Conservation (phyloP, 2,888 invertebrate genomes). For the Zygaena filipendulae region DNA sequence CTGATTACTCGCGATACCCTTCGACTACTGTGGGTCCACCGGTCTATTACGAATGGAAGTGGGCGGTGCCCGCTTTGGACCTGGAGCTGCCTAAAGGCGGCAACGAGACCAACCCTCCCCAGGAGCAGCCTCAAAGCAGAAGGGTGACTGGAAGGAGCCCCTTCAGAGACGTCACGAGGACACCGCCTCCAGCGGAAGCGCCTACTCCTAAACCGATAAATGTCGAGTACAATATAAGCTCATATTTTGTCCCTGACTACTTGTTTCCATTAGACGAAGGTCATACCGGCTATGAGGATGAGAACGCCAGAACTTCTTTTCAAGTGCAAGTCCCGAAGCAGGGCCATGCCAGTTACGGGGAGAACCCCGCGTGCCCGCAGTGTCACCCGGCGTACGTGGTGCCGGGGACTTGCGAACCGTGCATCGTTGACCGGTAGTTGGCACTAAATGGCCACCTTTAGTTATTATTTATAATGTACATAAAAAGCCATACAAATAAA, state of each 20-base stretch:
- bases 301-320: slow-evolving; percentile 70
- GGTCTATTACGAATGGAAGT: slow-evolving; percentile 74
- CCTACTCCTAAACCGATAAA: slow-evolving; percentile 31
- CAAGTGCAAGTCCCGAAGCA: slow-evolving; percentile 63
- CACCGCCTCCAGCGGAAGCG: slow-evolving; percentile 32
- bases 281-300: slow-evolving; percentile 68
- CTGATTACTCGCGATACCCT: slow-evolving; percentile 37
- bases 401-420: slow-evolving; percentile 74
- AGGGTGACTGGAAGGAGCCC: slow-evolving; percentile 33
- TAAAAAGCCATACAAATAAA: too few relatives aligned
- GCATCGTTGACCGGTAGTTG: slow-evolving; percentile 61
- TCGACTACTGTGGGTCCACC: slow-evolving; percentile 71
- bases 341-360: slow-evolving; percentile 60
- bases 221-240: slow-evolving; percentile 68
- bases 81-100: slow-evolving; percentile 62
- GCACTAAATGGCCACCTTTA: slow-evolving; percentile 17
- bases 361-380: slow-evolving; percentile 71
- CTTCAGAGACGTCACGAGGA: slow-evolving; percentile 37
- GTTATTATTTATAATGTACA: too few relatives aligned
- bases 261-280: slow-evolving; percentile 69
- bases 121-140: slow-evolving; percentile 25
- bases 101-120: slow-evolving; percentile 34
- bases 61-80: slow-evolving; percentile 71
- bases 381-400: slow-evolving; percentile 72
- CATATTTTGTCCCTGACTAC: slow-evolving; percentile 71